Evolutionary conservation across 2,888 invertebrate genomes (phyloP), one percentile per base, ranked within the genome.

Genomic region (Slavum lentiscoides): DNA sequence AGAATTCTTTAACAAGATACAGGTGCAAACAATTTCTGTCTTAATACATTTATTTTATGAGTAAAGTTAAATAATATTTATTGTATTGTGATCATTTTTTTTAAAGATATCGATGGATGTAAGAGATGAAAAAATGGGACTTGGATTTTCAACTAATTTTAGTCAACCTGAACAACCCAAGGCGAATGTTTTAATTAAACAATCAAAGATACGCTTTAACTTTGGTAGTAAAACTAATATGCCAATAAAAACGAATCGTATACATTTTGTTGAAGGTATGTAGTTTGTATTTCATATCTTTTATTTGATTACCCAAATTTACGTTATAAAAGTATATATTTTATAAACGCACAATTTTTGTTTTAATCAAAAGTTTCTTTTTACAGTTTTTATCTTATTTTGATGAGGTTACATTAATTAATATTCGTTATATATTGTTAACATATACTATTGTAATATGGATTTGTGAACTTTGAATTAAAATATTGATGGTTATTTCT

Each of bases 201-300:
- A 49, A 30, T 72, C 80, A 9, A 80, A 80, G 39, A 80, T 80
- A 70, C 62, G 64, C 2, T 80, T 80, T 15, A 80, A 80, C 9
- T 72, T 80, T 23, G 80, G 80, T 53, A 80, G 55, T 64, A 80
- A 72, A 72, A 80, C 55, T 23, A 80, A 72, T 58, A 30, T 80
- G 72, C 80, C 80, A 30, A 72, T 80, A 58, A 80, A 80, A 80
- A 66, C 72, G 0, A 80, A 80, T 55, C 70, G 70, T 64, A 72
- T 80, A 3, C 37, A 80, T 80, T 80, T 80, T 72, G 21, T 55
- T 64, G 70, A 80, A 80, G 80, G 80, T 80, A 15, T 21, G 5
- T 13, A 13, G 11, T 2, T 53, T 37, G 2, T 64, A 15, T 53
- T 37, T 37, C 9, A 64, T 62, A 19, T 49, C 1, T 49, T 73